phyloP scores from a whole-genome alignment of 2,113 vertebrate genomes.

The Halcyon senegalensis region DNA sequence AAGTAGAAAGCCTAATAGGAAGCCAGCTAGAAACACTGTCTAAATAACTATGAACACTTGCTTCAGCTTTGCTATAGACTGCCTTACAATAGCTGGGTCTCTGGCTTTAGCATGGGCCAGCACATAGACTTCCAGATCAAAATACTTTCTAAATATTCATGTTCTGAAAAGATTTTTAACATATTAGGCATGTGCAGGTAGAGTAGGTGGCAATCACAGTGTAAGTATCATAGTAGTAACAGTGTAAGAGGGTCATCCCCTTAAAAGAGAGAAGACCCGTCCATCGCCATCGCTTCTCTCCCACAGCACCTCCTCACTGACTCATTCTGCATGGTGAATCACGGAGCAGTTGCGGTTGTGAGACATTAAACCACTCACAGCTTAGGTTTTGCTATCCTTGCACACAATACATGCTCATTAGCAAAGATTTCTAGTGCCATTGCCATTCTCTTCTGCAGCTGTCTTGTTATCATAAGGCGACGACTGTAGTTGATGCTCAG shows the following conservation, averaged over 20 bases:
- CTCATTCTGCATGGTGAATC: background rate
- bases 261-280: background rate
- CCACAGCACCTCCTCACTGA: background rate
- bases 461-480: background rate
- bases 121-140: background rate
- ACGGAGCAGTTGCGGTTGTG: background rate
- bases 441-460: background rate
- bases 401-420: background rate
- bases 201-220: background rate
- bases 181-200: background rate
- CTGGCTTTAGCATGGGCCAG: background rate
- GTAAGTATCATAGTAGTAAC: background rate
- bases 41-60: background rate
- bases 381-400: background rate
- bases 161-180: background rate
- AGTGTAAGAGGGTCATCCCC: background rate
- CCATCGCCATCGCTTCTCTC: fast-evolving
- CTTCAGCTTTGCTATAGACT: background rate
- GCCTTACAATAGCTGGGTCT: background rate
- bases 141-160: background rate
- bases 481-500: background rate
- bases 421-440: background rate
- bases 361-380: background rate
- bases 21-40: background rate
- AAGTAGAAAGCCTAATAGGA: background rate